A percentile compares a stretch with the other conserved stretches of the same genome.
Evolutionary conservation across 2,797 vertebrate species (phyloP).

Genomic region (Lateolabrax maculatus): DNA sequence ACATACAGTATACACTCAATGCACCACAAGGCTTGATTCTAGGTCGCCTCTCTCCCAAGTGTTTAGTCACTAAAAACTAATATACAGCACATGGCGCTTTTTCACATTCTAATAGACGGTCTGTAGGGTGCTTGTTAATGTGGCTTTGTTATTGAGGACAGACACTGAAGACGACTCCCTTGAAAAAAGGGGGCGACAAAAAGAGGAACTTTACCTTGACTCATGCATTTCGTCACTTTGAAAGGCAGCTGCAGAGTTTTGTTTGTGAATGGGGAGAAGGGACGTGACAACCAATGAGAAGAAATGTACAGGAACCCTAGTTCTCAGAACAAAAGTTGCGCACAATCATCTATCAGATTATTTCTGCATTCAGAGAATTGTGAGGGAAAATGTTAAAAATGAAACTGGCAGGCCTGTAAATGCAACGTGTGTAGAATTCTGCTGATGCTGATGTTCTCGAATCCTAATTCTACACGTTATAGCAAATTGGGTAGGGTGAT

Average conservation of each 20-base stretch:
- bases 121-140: slow-evolving; percentile 78
- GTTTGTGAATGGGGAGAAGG: slow-evolving; percentile 2
- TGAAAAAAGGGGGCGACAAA: slow-evolving; percentile 42
- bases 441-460: slow-evolving; percentile 65
- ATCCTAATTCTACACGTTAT: slow-evolving; percentile 71
- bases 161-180: slow-evolving; percentile 47
- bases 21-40: slow-evolving; percentile 85
- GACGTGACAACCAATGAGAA: background rate
- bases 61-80: slow-evolving; percentile 86
- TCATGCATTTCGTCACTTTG: slow-evolving; percentile 66
- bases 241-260: slow-evolving; percentile 51
- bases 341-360: background rate
- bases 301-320: background rate
- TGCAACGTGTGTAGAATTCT: slow-evolving; percentile 40
- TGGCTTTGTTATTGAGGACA: slow-evolving; percentile 76
- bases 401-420: slow-evolving; percentile 41
- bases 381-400: slow-evolving; percentile 31
- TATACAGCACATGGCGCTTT: slow-evolving; percentile 79
- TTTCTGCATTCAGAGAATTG: slow-evolving; percentile 65
- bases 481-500: slow-evolving; percentile 77
- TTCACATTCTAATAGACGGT: slow-evolving; percentile 81
- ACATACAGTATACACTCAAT: slow-evolving; percentile 82
- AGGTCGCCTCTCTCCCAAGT: slow-evolving; percentile 87
- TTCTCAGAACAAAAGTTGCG: slow-evolving; percentile 54
- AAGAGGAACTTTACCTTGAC: slow-evolving; percentile 70